Conservation (phyloP, 1,140 invertebrate genomes). For the Drosophila busckii region DNA sequence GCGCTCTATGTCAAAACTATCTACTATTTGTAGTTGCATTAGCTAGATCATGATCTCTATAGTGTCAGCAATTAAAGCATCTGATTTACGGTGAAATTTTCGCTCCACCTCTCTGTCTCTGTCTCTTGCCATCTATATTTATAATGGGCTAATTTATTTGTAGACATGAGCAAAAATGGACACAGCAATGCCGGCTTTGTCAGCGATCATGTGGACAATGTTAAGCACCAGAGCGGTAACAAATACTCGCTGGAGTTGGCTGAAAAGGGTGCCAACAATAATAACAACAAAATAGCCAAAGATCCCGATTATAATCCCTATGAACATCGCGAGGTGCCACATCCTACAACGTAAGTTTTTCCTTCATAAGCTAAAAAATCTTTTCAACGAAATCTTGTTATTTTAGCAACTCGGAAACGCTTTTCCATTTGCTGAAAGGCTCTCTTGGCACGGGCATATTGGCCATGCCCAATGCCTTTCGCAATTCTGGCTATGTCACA, state of each 20-base stretch:
- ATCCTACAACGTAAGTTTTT: constrained; percentile 87
- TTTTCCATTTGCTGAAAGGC: constrained; percentile 90
- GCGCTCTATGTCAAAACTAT: constrained; percentile 56
- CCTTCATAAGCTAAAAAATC: constrained; percentile 25
- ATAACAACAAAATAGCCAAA: constrained; percentile 58
- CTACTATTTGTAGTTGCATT: constrained; percentile 57
- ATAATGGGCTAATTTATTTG: background rate
- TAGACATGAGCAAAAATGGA: constrained; percentile 74
- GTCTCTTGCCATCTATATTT: background rate
- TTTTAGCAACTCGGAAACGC: constrained; percentile 87
- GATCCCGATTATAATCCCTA: constrained; percentile 83
- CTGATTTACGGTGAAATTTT: constrained; percentile 20
- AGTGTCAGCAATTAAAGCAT: constrained; percentile 36
- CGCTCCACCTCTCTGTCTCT: background rate
- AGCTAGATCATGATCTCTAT: constrained; percentile 18
- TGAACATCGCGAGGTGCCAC: constrained; percentile 83
- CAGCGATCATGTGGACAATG: constrained; percentile 58
- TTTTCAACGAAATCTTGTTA: too few species aligned
- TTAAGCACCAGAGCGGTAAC: constrained; percentile 37
- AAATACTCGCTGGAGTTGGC: constrained; percentile 79
- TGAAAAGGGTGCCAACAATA: constrained; percentile 79
- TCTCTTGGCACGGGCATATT: constrained; percentile 94
- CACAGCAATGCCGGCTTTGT: constrained; percentile 71
- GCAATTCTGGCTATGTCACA: constrained; percentile 86
- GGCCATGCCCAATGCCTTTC: constrained; percentile 92